These are phyloP conservation scores for Plebejus melissa DNA, from an alignment of 2,888 invertebrate genomes.

Conservation along the genomic window DNA sequence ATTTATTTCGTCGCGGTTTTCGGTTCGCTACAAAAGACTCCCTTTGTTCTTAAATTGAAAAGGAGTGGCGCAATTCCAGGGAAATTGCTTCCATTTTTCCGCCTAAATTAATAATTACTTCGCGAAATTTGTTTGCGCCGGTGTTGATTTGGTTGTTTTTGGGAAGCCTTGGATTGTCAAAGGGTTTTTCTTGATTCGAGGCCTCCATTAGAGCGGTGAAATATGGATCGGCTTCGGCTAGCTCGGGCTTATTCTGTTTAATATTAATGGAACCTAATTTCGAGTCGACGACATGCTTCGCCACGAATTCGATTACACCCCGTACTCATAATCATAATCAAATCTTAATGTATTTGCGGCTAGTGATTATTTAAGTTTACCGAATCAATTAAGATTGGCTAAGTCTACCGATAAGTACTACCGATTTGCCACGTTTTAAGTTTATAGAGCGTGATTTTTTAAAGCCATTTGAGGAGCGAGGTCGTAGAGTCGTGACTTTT, in stretches of 20 bases:
- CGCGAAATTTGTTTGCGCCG: conserved; percentile 5
- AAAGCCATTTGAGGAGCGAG: no score
- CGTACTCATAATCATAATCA: neutral
- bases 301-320: neutral
- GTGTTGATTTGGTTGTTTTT: conserved; percentile 18
- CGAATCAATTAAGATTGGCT: neutral
- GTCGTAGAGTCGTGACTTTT: no score
- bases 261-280: conserved; percentile 9
- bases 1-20: conserved; percentile 26
- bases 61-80: neutral
- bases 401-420: no score
- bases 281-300: neutral
- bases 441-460: no score
- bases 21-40: conserved; percentile 21
- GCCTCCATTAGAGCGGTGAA: neutral
- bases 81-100: conserved; percentile 21
- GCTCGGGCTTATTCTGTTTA: neutral
- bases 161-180: conserved; percentile 2
- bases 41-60: conserved; percentile 18
- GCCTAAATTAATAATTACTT: conserved; percentile 21
- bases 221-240: neutral
- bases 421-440: neutral
- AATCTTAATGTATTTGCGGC: neutral
- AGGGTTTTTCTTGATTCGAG: neutral
- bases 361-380: no score